phyloP scores from a whole-genome alignment of 2,113 vertebrate species.

The Pelmatolapia mariae region DNA sequence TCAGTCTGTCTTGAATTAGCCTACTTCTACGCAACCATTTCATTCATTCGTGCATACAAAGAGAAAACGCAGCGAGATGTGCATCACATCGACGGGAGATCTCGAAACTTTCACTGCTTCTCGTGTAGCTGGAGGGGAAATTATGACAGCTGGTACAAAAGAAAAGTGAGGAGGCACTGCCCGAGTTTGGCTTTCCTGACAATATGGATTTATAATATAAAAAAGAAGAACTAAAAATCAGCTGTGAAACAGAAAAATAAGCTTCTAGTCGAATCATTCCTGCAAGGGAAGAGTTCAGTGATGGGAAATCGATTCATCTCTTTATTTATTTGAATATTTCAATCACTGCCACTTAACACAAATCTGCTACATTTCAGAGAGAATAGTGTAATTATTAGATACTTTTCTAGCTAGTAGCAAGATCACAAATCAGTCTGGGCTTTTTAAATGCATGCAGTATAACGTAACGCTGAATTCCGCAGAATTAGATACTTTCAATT shows the following conservation, averaged over 20 bases:
- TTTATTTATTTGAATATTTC: not conserved
- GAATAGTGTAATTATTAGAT: not conserved
- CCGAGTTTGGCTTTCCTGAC: not conserved
- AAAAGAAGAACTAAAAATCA: not conserved
- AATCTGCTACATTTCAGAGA: not conserved
- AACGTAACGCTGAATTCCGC: not conserved
- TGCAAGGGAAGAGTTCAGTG: not conserved
- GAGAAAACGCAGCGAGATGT: not conserved
- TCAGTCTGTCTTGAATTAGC: not conserved
- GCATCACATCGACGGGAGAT: slow-evolving; percentile 9
- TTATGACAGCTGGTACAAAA: not conserved
- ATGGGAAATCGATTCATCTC: not conserved
- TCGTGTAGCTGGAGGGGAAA: not conserved
- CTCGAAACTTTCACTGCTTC: not conserved
- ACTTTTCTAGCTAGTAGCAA: not conserved
- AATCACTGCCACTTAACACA: not conserved
- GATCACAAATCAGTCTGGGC: not conserved
- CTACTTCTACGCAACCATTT: not conserved
- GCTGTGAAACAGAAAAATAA: not conserved
- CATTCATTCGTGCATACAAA: not conserved
- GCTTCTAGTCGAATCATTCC: not conserved
- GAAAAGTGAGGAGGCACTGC: not conserved
- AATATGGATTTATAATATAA: not conserved
- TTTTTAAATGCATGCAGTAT: not conserved
- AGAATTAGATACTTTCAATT: not conserved